Percentiles rank a stretch among this genome's conserved stretches.
These are phyloP conservation scores for Loriculus beryllinus DNA, from an alignment of 2,797 vertebrate genomes.

Conservation along the genomic window DNA sequence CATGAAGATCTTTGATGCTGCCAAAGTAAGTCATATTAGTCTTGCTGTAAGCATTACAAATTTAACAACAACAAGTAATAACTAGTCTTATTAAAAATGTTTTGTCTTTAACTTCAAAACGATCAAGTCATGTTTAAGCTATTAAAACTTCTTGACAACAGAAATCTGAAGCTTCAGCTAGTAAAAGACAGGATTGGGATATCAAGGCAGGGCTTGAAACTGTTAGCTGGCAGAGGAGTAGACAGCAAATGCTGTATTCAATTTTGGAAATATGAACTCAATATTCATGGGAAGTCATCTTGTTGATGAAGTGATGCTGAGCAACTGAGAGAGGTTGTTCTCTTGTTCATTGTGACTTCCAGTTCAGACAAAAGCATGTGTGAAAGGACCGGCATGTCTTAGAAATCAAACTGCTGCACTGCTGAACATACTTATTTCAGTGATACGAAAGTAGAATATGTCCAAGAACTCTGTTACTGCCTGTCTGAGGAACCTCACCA, in stretches of 20 bases:
- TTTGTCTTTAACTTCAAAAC: background rate
- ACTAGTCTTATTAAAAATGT: background rate
- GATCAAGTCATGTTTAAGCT: background rate
- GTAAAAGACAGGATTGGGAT: background rate
- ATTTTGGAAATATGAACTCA: background rate
- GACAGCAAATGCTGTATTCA: background rate
- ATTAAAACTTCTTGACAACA: background rate
- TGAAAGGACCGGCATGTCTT: background rate
- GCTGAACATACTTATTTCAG: background rate
- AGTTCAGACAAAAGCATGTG: background rate
- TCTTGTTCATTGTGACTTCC: background rate
- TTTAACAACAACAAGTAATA: background rate
- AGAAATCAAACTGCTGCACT: background rate
- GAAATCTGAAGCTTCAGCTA: background rate
- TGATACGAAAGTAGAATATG: background rate
- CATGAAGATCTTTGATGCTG: slow-evolving; percentile 94
- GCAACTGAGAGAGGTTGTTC: background rate
- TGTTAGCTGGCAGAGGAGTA: background rate
- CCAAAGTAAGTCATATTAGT: slow-evolving; percentile 79
- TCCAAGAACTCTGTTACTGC: background rate
- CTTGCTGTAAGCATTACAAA: background rate
- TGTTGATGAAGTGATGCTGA: background rate
- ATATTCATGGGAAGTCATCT: background rate
- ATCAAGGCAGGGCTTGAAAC: background rate
- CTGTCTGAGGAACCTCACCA: background rate